These are phyloP conservation scores for Acipenser ruthenus DNA, from an alignment of 2,797 vertebrate genomes.

Conservation along the genomic window DNA sequence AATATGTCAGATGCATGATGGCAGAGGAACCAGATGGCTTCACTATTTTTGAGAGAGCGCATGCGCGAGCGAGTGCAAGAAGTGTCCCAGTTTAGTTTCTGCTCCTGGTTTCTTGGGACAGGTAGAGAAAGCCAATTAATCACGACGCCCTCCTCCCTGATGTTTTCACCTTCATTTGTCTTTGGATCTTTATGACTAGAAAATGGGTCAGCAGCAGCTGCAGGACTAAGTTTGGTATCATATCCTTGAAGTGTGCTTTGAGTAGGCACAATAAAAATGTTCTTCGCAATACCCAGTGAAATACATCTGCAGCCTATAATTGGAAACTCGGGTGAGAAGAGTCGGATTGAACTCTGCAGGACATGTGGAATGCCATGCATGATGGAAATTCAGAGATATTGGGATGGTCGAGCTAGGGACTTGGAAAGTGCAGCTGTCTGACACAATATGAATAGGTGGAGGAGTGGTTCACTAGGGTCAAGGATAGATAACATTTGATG, in stretches of 20 bases:
- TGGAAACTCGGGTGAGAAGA: constrained; percentile 7
- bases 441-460: constrained; percentile 3
- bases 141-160: constrained; percentile 18
- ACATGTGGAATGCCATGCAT: not conserved
- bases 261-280: constrained; percentile 1
- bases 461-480: not conserved
- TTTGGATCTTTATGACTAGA: constrained; percentile 28
- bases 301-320: not conserved
- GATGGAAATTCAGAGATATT: not conserved
- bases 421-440: not conserved
- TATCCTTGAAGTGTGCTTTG: constrained; percentile 12
- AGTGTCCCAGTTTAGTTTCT: constrained; percentile 5
- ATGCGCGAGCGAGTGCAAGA: not conserved
- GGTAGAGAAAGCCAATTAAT: constrained; percentile 23
- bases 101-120: constrained; percentile 12
- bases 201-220: constrained; percentile 9
- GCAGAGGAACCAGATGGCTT: not conserved
- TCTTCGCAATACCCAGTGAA: constrained; percentile 3
- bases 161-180: constrained; percentile 46
- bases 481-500: not conserved
- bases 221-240: constrained; percentile 5
- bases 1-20: not conserved
- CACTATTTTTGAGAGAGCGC: not conserved
- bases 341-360: not conserved
- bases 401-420: not conserved